phyloP scores from a whole-genome alignment of 1,140 invertebrate genomes.

The Ylistrum balloti region DNA sequence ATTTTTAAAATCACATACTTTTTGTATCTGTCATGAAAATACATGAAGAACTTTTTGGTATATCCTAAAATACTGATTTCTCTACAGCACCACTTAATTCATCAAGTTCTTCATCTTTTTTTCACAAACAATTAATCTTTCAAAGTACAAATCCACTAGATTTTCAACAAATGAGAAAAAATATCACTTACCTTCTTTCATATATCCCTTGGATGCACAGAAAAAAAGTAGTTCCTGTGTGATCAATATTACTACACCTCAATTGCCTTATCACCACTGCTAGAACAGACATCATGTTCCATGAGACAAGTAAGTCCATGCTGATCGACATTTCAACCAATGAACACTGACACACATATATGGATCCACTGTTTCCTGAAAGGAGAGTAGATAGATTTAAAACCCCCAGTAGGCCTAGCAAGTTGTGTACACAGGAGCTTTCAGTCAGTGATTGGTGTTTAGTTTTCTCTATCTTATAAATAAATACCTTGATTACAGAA shows the following conservation, averaged over 20 bases:
- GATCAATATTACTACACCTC: background rate
- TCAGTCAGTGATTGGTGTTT: background rate
- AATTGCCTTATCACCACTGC: background rate
- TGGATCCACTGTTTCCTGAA: background rate
- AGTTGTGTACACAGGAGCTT: background rate
- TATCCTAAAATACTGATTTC: background rate
- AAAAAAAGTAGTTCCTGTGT: conserved; percentile 26
- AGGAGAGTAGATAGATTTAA: background rate
- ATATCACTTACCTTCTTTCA: background rate
- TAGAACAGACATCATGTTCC: background rate
- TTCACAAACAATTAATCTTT: background rate
- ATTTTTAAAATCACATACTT: background rate
- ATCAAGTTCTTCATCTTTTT: background rate
- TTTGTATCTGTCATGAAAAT: background rate
- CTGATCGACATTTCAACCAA: background rate
- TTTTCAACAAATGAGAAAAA: background rate
- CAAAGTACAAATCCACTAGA: background rate
- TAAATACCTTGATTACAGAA: conserved; percentile 3
- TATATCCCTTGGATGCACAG: conserved; percentile 23
- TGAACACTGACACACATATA: background rate
- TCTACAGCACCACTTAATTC: background rate
- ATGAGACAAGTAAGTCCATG: conserved; percentile 3
- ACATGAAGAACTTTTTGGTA: background rate
- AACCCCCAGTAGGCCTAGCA: background rate
- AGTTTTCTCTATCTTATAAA: background rate